Evolutionary conservation across 2,797 vertebrate genomes (phyloP).

Genomic region (Anguilla pacifica): DNA sequence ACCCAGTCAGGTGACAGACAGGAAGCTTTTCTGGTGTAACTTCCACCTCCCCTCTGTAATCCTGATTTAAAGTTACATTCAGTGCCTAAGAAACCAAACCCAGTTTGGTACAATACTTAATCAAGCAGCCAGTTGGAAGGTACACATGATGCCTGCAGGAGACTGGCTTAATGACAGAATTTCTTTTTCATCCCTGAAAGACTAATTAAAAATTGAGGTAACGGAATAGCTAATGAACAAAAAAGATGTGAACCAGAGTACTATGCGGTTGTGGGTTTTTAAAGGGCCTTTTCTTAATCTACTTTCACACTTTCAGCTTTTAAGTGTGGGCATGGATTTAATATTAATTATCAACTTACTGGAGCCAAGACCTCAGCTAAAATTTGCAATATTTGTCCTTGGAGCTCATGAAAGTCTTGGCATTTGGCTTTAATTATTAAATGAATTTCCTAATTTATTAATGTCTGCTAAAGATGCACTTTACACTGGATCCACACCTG

Average conservation of each 20-base stretch:
- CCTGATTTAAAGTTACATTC: not conserved
- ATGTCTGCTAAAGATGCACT: not conserved
- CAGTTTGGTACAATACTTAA: not conserved
- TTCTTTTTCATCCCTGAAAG: slow-evolving; percentile 20
- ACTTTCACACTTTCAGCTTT: not conserved
- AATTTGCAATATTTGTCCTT: not conserved
- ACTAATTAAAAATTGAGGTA: slow-evolving; percentile 9
- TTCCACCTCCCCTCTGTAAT: not conserved
- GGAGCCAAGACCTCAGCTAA: not conserved
- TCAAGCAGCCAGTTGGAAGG: not conserved
- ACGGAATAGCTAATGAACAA: slow-evolving; percentile 11
- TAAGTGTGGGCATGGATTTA: slow-evolving; percentile 29
- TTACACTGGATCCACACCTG: not conserved
- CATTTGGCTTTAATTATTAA: not conserved
- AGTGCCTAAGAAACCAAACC: not conserved
- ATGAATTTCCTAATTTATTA: not conserved
- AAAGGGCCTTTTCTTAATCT: not conserved
- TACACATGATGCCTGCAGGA: not conserved
- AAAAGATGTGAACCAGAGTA: not conserved
- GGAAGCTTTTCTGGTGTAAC: not conserved
- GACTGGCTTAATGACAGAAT: slow-evolving; percentile 18
- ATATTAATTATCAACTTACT: not conserved
- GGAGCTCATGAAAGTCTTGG: not conserved
- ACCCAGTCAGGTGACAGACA: not conserved
- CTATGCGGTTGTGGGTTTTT: not conserved